A percentile compares a stretch with the other conserved stretches of the same genome.
Evolutionary conservation across 2,888 invertebrate species (phyloP).

Genomic region (Harpagoxenus sublaevis): DNA sequence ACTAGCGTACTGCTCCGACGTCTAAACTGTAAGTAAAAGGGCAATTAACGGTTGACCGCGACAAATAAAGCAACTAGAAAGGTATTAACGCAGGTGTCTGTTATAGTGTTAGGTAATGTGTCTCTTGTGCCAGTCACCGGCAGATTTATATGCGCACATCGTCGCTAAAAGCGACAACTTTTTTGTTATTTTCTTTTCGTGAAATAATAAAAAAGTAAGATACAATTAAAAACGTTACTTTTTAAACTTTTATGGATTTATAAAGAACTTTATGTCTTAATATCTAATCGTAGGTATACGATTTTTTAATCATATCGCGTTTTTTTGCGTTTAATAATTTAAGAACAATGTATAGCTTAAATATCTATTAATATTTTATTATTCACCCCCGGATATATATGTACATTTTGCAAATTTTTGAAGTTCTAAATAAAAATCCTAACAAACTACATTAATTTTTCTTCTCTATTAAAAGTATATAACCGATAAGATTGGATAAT

Average conservation of each 20-base stretch:
- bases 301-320: not conserved
- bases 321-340: not conserved
- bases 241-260: slow-evolving; percentile 7
- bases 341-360: not conserved
- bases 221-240: not conserved
- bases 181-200: not conserved
- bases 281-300: too few species aligned
- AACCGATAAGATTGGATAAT: slow-evolving; percentile 14
- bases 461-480: not conserved
- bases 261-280: slow-evolving; percentile 21
- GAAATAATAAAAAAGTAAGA: slow-evolving; percentile 1
- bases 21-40: slow-evolving; percentile 46
- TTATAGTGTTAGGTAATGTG: slow-evolving; percentile 59
- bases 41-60: slow-evolving; percentile 49
- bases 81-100: slow-evolving; percentile 37
- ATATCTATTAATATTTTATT: not conserved
- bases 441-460: not conserved
- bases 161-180: slow-evolving; percentile 9
- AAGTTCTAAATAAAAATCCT: not conserved
- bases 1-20: not conserved
- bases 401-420: not conserved
- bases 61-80: slow-evolving; percentile 50
- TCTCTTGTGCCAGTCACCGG: slow-evolving; percentile 26
- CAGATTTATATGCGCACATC: slow-evolving; percentile 45
- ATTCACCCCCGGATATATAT: not conserved